Evolutionary conservation across 2,888 invertebrate species (phyloP).

Genomic region (Drosophila emarginata): DNA sequence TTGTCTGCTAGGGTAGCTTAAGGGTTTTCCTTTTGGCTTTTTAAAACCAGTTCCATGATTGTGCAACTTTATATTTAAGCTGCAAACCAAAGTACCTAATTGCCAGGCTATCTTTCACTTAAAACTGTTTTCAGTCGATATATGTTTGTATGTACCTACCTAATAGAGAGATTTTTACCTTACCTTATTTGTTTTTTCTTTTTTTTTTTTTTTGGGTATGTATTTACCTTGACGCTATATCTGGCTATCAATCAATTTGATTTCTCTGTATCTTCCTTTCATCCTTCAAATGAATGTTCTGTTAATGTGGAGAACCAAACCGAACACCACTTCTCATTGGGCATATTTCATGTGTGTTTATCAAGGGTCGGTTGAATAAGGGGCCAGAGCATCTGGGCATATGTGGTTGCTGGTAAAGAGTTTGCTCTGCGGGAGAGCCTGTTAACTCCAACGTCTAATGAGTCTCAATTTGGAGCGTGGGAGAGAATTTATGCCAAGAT

Average conservation of each 20-base stretch:
- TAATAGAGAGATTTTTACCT: not conserved
- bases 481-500: constrained; percentile 27
- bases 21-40: not conserved
- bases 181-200: not conserved
- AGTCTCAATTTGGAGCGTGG: constrained; percentile 21
- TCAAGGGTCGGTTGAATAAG: constrained; percentile 7
- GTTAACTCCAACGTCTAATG: constrained; percentile 36
- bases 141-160: no score
- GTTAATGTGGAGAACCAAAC: constrained; percentile 38
- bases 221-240: constrained; percentile 40
- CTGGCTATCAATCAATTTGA: constrained; percentile 46
- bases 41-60: constrained; percentile 12
- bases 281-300: constrained; percentile 40
- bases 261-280: constrained; percentile 27
- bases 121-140: constrained; percentile 16
- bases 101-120: constrained; percentile 15
- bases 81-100: constrained; percentile 11
- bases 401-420: not conserved
- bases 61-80: constrained; percentile 3
- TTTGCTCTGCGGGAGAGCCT: constrained; percentile 2
- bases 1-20: constrained; percentile 42
- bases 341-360: constrained; percentile 45
- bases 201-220: not conserved
- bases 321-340: constrained; percentile 7
- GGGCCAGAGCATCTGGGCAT: not conserved